Conservation (phyloP, 2,888 invertebrate species). For the Poecilobothrus nobilitatus region DNA sequence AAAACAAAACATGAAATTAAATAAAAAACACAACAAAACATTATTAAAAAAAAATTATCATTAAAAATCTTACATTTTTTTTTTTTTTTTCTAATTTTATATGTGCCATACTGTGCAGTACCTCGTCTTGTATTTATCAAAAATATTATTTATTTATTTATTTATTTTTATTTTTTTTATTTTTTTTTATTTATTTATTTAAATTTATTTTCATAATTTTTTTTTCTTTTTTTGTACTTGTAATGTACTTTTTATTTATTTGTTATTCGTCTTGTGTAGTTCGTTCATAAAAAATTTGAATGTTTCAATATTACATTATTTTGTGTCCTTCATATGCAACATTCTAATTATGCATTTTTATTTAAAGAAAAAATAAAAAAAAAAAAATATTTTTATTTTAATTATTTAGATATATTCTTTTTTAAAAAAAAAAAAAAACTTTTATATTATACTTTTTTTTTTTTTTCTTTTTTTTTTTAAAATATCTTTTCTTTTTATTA, state of each 20-base stretch:
- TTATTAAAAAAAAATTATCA: constrained; percentile 19
- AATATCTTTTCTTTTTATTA: too few species aligned
- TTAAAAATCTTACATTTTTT: too few species aligned
- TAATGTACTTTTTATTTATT: neutral
- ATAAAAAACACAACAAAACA: constrained; percentile 23
- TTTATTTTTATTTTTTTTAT: neutral
- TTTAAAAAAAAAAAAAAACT: too few species aligned
- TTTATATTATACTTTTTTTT: too few species aligned
- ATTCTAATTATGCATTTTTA: neutral
- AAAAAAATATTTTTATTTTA: too few species aligned
- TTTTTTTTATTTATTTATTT: too few species aligned
- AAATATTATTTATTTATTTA: constrained; percentile 7
- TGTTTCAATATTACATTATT: neutral
- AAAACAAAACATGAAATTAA: constrained; percentile 24
- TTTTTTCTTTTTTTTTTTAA: too few species aligned
- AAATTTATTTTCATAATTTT: too few species aligned
- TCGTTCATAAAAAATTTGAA: neutral
- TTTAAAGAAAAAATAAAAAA: too few species aligned
- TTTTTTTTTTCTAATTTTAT: constrained; percentile 19
- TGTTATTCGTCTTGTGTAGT: neutral
- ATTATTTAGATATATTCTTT: too few species aligned
- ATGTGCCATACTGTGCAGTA: constrained; percentile 46
- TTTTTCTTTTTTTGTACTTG: too few species aligned
- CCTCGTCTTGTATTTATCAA: constrained; percentile 31
- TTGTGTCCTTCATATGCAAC: neutral